Conservation (phyloP, 2,113 vertebrate species). For the Pteruthius melanotis region DNA sequence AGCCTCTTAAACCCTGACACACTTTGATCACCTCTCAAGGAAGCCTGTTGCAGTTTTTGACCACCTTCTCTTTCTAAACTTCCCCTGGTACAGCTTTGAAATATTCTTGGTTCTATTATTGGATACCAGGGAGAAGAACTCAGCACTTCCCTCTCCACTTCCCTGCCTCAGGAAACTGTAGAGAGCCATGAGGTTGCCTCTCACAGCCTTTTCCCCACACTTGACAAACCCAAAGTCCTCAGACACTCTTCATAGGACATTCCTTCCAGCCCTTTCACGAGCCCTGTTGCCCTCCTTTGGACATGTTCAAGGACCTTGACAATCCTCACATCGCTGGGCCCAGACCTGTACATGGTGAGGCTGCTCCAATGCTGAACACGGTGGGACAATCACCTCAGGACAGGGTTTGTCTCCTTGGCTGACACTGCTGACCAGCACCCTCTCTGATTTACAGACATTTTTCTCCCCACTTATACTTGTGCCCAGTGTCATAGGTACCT, state of each 20-base stretch:
- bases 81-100: not conserved
- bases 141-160: not conserved
- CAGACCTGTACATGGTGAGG: not conserved
- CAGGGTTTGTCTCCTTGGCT: not conserved
- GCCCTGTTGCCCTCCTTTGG: not conserved
- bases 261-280: not conserved
- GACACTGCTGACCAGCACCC: not conserved
- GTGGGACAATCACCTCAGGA: not conserved
- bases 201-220: not conserved
- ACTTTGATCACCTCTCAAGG: not conserved
- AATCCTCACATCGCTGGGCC: fast-evolving
- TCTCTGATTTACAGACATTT: not conserved
- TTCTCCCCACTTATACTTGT: not conserved
- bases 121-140: not conserved
- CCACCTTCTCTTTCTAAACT: not conserved
- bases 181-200: not conserved
- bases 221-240: not conserved
- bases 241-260: not conserved
- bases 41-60: not conserved
- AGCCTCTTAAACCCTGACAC: not conserved
- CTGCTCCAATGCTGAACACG: not conserved
- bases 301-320: not conserved
- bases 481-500: too few species aligned
- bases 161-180: not conserved
- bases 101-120: not conserved